Percentiles rank a stretch among this genome's conserved stretches.
These are phyloP conservation scores for Pogonophryne albipinna DNA, from an alignment of 2,797 vertebrate genomes.

Conservation along the genomic window DNA sequence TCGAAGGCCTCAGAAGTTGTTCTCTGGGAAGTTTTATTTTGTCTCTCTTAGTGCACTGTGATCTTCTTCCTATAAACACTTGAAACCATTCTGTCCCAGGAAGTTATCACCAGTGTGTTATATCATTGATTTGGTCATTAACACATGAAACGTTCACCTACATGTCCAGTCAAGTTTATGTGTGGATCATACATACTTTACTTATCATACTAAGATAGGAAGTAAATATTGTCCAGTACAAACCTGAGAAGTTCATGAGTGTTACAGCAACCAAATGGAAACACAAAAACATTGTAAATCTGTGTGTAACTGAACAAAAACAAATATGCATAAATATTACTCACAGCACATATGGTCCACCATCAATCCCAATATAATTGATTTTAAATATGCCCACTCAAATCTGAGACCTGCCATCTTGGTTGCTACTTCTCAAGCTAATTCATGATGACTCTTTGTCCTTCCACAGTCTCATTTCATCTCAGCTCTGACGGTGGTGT, in stretches of 20 bases:
- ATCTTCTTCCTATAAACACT: constrained; percentile 2
- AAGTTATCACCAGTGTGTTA: background rate
- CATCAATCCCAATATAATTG: background rate
- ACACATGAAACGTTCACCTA: background rate
- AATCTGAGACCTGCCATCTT: background rate
- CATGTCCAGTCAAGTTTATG: background rate
- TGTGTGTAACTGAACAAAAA: background rate
- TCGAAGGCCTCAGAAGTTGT: constrained; percentile 18
- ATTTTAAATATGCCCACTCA: background rate
- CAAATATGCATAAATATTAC: no score
- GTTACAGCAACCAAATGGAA: background rate
- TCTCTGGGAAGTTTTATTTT: constrained; percentile 9
- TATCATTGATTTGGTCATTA: background rate
- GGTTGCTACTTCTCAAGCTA: background rate
- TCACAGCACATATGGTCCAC: background rate
- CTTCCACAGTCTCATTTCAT: constrained; percentile 94
- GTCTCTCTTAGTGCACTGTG: background rate
- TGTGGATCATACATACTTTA: background rate
- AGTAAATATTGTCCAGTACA: background rate
- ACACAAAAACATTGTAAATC: no score
- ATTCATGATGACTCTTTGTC: constrained; percentile 3
- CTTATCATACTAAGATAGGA: background rate
- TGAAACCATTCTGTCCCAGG: background rate
- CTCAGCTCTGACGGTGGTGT: constrained; percentile 98
- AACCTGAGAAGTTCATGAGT: background rate